A percentile compares a stretch with the other conserved stretches of the same genome.
phyloP scores from a whole-genome alignment of 2,888 invertebrate species.

The Cephus rjabovi region DNA sequence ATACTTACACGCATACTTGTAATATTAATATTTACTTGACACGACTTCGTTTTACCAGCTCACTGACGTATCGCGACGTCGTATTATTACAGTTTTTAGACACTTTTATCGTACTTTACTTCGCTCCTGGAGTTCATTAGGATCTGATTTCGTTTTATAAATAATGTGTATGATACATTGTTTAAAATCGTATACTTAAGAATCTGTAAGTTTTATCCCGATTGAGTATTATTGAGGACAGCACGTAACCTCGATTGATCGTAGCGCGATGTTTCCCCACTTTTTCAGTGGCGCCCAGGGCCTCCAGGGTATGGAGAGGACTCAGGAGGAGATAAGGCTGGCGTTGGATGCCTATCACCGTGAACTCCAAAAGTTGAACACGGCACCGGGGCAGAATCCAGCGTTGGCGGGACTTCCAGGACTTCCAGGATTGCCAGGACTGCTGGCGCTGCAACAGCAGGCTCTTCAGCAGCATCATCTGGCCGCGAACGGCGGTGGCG shows the following conservation, averaged over 20 bases:
- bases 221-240: constrained; percentile 64
- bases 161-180: too few species aligned
- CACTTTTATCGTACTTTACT: too few species aligned
- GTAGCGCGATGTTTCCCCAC: constrained; percentile 81
- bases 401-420: constrained; percentile 71
- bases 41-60: too few species aligned
- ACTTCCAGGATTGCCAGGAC: constrained; percentile 73
- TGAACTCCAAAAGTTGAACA: constrained; percentile 90
- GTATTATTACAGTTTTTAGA: too few species aligned
- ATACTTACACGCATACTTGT: neutral
- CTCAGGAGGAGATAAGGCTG: constrained; percentile 90
- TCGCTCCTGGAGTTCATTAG: too few species aligned
- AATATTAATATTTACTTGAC: constrained; percentile 4
- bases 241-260: constrained; percentile 65
- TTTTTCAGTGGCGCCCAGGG: constrained; percentile 79
- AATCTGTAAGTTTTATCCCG: constrained; percentile 4
- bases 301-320: constrained; percentile 65
- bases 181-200: neutral
- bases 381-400: constrained; percentile 65
- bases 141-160: too few species aligned
- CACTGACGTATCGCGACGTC: too few species aligned
- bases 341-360: constrained; percentile 93
- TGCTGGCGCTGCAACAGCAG: constrained; percentile 84
- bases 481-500: constrained; percentile 67
- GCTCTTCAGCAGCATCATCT: constrained; percentile 69